phyloP scores from a whole-genome alignment of 2,888 invertebrate species.

The Cheilosia pagana region DNA sequence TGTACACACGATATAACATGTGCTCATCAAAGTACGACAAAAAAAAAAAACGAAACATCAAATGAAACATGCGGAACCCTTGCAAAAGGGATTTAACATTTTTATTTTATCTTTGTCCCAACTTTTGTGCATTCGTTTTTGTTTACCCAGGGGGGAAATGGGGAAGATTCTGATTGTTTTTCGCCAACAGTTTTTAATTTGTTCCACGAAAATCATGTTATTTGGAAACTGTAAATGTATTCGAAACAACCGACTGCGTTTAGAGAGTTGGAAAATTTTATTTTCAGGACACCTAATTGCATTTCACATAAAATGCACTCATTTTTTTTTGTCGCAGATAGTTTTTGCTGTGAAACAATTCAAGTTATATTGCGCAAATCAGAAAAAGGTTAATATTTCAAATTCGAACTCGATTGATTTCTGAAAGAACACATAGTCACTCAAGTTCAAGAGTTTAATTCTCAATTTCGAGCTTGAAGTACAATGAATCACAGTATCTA shows the following conservation, averaged over 20 bases:
- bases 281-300: constrained; percentile 37
- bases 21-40: constrained; percentile 62
- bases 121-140: constrained; percentile 22
- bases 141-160: constrained; percentile 31
- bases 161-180: constrained; percentile 23
- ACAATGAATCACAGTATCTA: no score
- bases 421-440: no score
- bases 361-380: no score
- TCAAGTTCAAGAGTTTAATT: no score
- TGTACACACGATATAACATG: constrained; percentile 65
- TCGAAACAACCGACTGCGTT: neutral
- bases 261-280: neutral
- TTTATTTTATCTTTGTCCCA: constrained; percentile 35
- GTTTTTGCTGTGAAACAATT: no score
- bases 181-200: constrained; percentile 43
- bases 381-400: no score
- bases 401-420: no score
- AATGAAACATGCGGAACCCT: constrained; percentile 27
- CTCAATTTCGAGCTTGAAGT: no score
- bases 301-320: constrained; percentile 17
- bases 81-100: constrained; percentile 45
- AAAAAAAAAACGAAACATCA: constrained; percentile 12
- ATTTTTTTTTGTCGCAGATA: neutral
- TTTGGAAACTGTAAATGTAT: constrained; percentile 5
- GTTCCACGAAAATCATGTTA: constrained; percentile 24